Evolutionary conservation across 2,797 vertebrate genomes (phyloP).

Genomic region (Enteromius paludinosus): DNA sequence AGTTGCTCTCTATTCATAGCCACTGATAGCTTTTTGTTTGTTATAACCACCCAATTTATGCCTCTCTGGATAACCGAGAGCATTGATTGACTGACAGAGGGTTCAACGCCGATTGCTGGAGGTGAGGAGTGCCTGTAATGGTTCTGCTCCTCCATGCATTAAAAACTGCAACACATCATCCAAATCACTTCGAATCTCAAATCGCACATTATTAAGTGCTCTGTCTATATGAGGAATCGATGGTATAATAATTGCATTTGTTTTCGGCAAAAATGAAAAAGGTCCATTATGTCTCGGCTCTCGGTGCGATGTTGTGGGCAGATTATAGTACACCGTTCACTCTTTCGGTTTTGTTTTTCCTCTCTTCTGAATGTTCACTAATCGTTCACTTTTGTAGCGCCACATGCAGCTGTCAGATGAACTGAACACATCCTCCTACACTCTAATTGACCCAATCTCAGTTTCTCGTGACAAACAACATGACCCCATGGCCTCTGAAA

Average conservation of each 20-base stretch:
- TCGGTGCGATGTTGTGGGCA: constrained; percentile 34
- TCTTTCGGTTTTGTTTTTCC: constrained; percentile 56
- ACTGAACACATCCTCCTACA: constrained; percentile 60
- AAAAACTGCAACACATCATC: constrained; percentile 63
- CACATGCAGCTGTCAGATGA: constrained; percentile 65
- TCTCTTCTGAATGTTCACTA: constrained; percentile 59
- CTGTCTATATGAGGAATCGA: constrained; percentile 61
- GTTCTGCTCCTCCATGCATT: constrained; percentile 65
- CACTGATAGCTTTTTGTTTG: constrained; percentile 81
- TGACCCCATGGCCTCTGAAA: constrained; percentile 50
- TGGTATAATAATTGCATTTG: constrained; percentile 64
- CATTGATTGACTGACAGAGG: constrained; percentile 71
- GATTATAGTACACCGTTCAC: constrained; percentile 30
- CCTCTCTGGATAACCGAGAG: constrained; percentile 63
- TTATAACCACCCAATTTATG: constrained; percentile 78
- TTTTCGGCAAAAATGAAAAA: constrained; percentile 57
- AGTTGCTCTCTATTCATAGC: constrained; percentile 73
- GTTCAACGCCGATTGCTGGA: constrained; percentile 60
- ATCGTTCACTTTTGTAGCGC: constrained; percentile 66
- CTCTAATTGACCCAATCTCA: constrained; percentile 55
- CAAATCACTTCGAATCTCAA: constrained; percentile 61
- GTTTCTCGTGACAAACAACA: constrained; percentile 63
- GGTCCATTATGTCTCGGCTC: constrained; percentile 57
- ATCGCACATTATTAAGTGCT: constrained; percentile 63
- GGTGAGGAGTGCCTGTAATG: constrained; percentile 62